Percentiles rank a stretch among this genome's conserved stretches.
phyloP scores from a whole-genome alignment of 2,113 vertebrate genomes.

The Oncorhynchus masou region DNA sequence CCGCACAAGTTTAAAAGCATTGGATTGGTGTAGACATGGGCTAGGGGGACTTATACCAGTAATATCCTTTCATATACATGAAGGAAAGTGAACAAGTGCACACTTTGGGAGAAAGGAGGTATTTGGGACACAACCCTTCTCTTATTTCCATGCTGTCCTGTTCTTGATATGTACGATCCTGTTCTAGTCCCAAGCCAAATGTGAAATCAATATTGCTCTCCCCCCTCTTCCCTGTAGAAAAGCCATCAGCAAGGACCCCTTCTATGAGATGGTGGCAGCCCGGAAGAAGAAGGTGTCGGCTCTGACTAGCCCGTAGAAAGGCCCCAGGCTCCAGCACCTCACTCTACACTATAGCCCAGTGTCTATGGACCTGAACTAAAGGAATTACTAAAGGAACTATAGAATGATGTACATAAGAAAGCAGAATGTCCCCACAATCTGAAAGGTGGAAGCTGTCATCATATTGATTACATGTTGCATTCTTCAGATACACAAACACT shows the following conservation, averaged over 20 bases:
- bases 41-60: too few relatives aligned
- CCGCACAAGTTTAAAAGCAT: not conserved
- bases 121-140: too few relatives aligned
- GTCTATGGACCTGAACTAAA: conserved; percentile 13
- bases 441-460: too few relatives aligned
- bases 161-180: too few relatives aligned
- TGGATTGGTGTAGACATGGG: too few relatives aligned
- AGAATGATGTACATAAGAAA: not conserved
- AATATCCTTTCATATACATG: too few relatives aligned
- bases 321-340: not conserved
- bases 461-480: too few relatives aligned
- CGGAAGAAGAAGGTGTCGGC: conserved; percentile 97
- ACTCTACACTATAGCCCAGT: not conserved
- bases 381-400: not conserved
- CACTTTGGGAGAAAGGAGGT: too few relatives aligned
- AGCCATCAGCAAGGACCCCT: conserved; percentile 96
- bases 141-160: not conserved
- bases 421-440: not conserved
- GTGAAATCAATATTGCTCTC: not conserved
- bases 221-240: conserved; percentile 72
- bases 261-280: conserved; percentile 96
- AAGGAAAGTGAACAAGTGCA: too few relatives aligned
- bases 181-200: not conserved
- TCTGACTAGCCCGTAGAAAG: conserved; percentile 82
- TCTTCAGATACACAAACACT: too few relatives aligned